A percentile compares a stretch with the other conserved stretches of the same genome.
Conservation (phyloP, 2,888 invertebrate genomes). For the Andrena camellia region DNA sequence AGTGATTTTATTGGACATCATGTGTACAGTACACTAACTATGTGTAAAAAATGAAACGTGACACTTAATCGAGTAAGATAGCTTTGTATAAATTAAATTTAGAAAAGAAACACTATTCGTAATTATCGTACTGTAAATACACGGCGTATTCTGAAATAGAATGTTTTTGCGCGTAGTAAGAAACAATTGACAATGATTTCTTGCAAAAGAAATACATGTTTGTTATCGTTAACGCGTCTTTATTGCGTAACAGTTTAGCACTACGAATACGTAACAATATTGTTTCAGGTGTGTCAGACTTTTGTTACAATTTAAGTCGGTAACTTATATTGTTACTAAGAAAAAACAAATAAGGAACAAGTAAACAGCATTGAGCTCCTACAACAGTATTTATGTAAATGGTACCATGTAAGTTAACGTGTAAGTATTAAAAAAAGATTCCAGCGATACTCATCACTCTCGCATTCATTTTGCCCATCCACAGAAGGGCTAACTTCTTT, state of each 20-base stretch:
- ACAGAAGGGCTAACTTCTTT: background rate
- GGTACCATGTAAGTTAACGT: background rate
- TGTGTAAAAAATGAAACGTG: background rate
- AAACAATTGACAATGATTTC: constrained; percentile 35
- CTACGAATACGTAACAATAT: constrained; percentile 1
- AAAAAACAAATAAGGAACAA: constrained; percentile 3
- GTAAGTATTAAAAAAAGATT: constrained; percentile 4
- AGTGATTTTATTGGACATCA: background rate
- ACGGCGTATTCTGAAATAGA: background rate
- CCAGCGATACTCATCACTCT: background rate
- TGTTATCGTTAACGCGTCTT: constrained; percentile 16
- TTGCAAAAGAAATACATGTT: constrained; percentile 15
- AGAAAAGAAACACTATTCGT: background rate
- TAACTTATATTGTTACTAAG: background rate
- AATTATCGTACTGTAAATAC: constrained; percentile 49
- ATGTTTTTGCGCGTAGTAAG: constrained; percentile 8
- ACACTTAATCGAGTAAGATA: constrained; percentile 9
- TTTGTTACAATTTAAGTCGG: constrained; percentile 29
- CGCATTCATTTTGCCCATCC: background rate
- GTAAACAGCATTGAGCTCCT: constrained; percentile 50
- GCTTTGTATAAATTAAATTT: constrained; percentile 43
- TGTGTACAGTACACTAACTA: constrained; percentile 1
- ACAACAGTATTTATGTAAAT: constrained; percentile 21
- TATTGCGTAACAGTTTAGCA: constrained; percentile 16
- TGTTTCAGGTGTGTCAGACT: background rate